Evolutionary conservation across 2,113 vertebrate genomes (phyloP), one percentile per base, ranked within the genome.

Genomic region (Sapajus apella): DNA sequence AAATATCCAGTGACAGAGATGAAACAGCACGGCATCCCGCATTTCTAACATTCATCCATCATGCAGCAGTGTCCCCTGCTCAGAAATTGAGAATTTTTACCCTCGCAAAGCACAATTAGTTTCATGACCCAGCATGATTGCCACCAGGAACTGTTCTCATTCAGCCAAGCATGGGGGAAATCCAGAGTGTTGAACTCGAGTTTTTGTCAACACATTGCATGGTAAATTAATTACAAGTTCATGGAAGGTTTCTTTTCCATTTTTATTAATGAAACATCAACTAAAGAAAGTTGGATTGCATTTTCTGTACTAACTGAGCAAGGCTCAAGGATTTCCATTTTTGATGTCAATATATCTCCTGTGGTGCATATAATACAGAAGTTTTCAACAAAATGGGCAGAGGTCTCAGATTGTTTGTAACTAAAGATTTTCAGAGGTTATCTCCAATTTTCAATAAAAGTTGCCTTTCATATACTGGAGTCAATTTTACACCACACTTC

Each of bases 1-100:
- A 99, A 99, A 99, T 99, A 99, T 97, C 97, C 98, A 98, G 98
- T 97, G 98, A 98, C 98, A 98, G 97, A 99, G 98, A 98, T 98
- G 97, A 98, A 98, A 98, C 98, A 99, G 98, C 96, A 96, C 96
- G 97, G 97, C 82, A 90, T 81, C 97, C 95, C 95, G 95, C 96
- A 95, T 98, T 98, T 98, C 98, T 95, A 99, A 97, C 96, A 97
- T 97, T 97, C 98, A 98, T 98, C 97, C 95, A 97, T 98, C 98
- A 98, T 97, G 93, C 93, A 82, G 95, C 83, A 90, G 80, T 97
- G 91, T 95, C 97, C 95, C 97, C 96, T 90, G 96, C 95, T 98
- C 87, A 52, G 98, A 99, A 99, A 98, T 96, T 18, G 98, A 98
- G 98, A 98, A 98, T 98, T 98, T 98, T 98, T 97, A 98, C 98